These are phyloP conservation scores for Iguana delicatissima DNA, from an alignment of 2,797 vertebrate genomes.

Conservation along the genomic window DNA sequence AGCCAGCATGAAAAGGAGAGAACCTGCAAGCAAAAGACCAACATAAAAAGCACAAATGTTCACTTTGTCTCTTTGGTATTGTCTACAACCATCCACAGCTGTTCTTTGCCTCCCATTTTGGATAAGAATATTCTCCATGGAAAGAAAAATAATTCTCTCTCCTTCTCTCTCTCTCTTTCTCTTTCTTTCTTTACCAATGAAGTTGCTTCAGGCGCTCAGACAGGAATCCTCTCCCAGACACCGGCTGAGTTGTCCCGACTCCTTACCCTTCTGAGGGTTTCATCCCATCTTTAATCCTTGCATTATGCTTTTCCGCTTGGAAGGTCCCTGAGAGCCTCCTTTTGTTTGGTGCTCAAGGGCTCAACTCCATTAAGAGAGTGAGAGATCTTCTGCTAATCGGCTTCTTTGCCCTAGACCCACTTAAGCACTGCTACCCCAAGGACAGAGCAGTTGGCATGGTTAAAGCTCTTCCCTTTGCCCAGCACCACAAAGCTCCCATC, in stretches of 20 bases:
- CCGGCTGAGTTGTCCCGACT: background rate
- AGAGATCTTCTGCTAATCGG: conserved; percentile 54
- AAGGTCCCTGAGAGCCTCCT: conserved; percentile 69
- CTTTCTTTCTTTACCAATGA: too few relatives aligned
- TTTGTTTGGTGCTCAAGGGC: conserved; percentile 70
- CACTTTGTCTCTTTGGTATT: too few relatives aligned
- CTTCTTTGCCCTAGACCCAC: conserved; percentile 43
- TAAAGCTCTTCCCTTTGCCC: conserved; percentile 41
- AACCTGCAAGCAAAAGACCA: too few relatives aligned
- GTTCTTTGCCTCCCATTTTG: background rate
- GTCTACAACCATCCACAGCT: background rate
- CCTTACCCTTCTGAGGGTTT: conserved; percentile 48
- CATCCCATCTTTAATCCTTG: conserved; percentile 65
- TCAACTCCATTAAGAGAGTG: conserved; percentile 59
- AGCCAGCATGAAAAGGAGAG: background rate
- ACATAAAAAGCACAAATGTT: too few relatives aligned
- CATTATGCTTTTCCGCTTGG: conserved; percentile 68
- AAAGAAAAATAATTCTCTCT: background rate
- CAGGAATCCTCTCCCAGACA: background rate
- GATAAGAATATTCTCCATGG: too few relatives aligned
- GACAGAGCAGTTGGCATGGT: background rate
- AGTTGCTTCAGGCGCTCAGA: conserved; percentile 20
- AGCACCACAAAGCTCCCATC: too few relatives aligned
- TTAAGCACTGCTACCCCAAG: background rate
- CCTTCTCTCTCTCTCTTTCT: too few relatives aligned